Conservation (phyloP, 2,797 vertebrate species). For the Gambusia yucatana region DNA sequence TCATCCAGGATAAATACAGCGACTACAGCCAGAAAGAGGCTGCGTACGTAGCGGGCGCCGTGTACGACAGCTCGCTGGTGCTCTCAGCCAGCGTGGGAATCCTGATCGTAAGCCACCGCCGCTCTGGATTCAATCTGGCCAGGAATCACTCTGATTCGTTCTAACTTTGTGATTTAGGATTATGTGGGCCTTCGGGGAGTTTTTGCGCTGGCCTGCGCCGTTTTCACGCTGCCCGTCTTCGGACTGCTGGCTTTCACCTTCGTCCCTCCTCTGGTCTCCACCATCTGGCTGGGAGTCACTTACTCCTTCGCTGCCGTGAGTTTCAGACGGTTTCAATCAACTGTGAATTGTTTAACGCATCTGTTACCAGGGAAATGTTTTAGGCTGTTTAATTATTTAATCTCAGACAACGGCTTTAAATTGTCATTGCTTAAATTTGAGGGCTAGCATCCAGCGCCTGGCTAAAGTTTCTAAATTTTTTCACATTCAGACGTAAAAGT, state of each 20-base stretch:
- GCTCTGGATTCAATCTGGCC: not conserved
- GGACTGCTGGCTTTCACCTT: conserved; percentile 85
- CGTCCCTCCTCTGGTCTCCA: conserved; percentile 83
- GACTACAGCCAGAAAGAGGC: conserved; percentile 86
- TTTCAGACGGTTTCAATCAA: not conserved
- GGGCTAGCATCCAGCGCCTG: not conserved
- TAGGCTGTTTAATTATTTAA: not conserved
- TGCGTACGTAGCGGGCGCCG: conserved; percentile 81
- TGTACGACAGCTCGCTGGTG: conserved; percentile 84
- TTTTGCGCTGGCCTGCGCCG: conserved; percentile 78
- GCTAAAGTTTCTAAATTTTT: not conserved
- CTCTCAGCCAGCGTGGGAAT: conserved; percentile 84
- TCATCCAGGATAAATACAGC: conserved; percentile 88
- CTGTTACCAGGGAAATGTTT: not conserved
- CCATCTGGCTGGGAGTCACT: conserved; percentile 85
- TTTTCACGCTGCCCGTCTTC: conserved; percentile 84
- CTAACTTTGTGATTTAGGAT: conserved; percentile 68
- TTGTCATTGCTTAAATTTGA: not conserved
- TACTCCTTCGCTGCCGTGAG: conserved; percentile 87
- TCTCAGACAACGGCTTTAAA: not conserved
- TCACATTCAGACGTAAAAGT: not conserved
- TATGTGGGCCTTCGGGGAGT: conserved; percentile 81
- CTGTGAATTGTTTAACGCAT: not conserved
- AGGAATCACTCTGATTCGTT: not conserved
- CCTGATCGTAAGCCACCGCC: conserved; percentile 80